Evolutionary conservation across 2,888 invertebrate genomes (phyloP), one percentile per base, ranked within the genome.

Genomic region (Drosophila mulleri): DNA sequence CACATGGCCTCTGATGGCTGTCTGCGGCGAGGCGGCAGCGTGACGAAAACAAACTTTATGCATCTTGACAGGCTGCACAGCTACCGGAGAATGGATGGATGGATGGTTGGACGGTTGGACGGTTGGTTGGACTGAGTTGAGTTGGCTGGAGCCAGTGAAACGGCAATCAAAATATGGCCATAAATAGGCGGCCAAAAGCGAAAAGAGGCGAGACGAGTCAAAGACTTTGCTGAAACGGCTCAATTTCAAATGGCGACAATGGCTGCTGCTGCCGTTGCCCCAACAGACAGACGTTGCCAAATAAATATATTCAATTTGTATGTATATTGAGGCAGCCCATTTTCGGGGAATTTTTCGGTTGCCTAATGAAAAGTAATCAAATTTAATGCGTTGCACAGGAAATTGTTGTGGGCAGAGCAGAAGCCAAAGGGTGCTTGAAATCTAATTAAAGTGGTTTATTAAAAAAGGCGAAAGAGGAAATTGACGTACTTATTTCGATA

Each of bases 11-110:
- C 70, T 75, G 75, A 58, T 35, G 50, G 18, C 50, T 67, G 75
- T 63, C 70, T 81, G 70, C 58, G 66, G 65, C 62, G 67, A 67
- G 68, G 63, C 60, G 75, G 70, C 78, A 60, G 78, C 77, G 75
- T 87, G 89, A 84, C 80, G 88, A 80, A 83, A 82, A 73, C 76
- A 67, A 80, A 82, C 73, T 87, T 83, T 75, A 89, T 87, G 78
- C 75, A 76, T 69, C 67, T 78, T 80, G 89, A 88, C 87, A 75
- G 76, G 60, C 65, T 35, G 68, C 68, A 42, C 66, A 53, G 74
- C 82, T 70, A 72, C 72, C 61, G 80, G 62, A 59, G 71, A 61
- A 35, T 57, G 58, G 23, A 57, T 71, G 72, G 67, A 59, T 26
- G 59, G 58, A 48, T 52, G 67, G 65, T 12, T 53, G 66, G 60